These are phyloP conservation scores for Sphaerodactylus townsendi DNA, from an alignment of 2,113 vertebrate genomes.

Conservation along the genomic window DNA sequence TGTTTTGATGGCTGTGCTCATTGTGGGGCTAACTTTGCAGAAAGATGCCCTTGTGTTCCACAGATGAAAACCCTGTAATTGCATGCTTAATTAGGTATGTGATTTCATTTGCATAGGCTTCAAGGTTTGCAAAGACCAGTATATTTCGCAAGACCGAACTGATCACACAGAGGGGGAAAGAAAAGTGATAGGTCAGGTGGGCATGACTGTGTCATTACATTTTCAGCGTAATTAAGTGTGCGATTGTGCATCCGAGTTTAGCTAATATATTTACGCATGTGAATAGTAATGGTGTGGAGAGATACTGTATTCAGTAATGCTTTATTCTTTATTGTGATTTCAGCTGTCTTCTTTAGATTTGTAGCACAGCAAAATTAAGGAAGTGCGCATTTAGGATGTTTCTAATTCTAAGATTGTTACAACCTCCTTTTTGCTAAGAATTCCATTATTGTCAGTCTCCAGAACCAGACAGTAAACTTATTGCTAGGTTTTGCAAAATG, in stretches of 20 bases:
- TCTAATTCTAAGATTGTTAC: neutral
- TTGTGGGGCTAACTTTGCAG: neutral
- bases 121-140: constrained; percentile 42
- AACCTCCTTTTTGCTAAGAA: neutral
- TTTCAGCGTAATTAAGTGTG: constrained; percentile 28
- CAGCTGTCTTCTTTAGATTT: neutral
- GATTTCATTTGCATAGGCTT: constrained; percentile 13
- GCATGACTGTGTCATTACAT: constrained; percentile 8
- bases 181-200: constrained; percentile 9
- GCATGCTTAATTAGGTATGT: constrained; percentile 5
- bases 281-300: constrained; percentile 27
- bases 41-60: constrained; percentile 5
- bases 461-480: neutral
- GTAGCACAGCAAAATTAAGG: neutral
- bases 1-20: neutral
- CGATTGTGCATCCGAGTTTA: constrained; percentile 19
- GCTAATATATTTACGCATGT: constrained; percentile 16
- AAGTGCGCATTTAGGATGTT: neutral
- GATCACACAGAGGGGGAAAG: neutral
- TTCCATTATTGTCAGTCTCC: neutral
- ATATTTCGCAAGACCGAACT: constrained; percentile 19
- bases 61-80: neutral
- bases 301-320: neutral
- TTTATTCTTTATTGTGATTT: neutral
- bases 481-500: neutral